phyloP scores from a whole-genome alignment of 2,113 vertebrate species.

The Reinhardtius hippoglossoides region DNA sequence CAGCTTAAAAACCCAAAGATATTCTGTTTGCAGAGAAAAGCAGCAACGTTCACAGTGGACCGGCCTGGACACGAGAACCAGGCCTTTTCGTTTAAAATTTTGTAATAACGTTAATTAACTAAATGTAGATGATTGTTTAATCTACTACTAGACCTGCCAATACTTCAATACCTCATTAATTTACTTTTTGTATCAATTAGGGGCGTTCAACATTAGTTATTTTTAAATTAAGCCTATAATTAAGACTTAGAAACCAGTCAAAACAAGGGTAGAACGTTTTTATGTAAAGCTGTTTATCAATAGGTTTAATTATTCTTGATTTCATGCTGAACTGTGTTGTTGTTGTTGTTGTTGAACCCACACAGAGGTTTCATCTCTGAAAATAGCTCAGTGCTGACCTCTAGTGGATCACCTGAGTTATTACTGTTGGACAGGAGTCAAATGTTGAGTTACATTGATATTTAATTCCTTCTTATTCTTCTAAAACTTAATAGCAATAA shows the following conservation, averaged over 20 bases:
- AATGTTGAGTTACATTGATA: not conserved
- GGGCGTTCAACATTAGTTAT: not conserved
- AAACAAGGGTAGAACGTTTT: not conserved
- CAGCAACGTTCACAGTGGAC: not conserved
- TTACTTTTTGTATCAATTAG: not conserved
- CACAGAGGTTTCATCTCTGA: not conserved
- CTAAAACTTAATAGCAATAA: not conserved
- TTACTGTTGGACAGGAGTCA: conserved; percentile 15
- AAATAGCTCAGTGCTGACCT: conserved; percentile 61
- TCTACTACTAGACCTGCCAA: too few species aligned
- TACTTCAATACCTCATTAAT: not conserved
- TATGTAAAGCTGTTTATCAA: not conserved
- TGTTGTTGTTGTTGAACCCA: not conserved
- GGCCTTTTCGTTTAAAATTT: too few species aligned
- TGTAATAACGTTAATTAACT: too few species aligned
- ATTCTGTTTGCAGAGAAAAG: not conserved
- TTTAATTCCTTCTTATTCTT: too few species aligned
- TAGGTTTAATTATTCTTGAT: not conserved
- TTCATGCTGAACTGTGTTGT: not conserved
- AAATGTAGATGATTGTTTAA: too few species aligned
- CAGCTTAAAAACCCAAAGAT: too few species aligned
- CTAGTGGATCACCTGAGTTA: conserved; percentile 53
- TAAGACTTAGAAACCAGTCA: not conserved
- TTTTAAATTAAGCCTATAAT: not conserved
- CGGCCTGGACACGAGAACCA: too few species aligned